Conservation (phyloP, 1,140 invertebrate genomes). For the Sitodiplosis mosellana region DNA sequence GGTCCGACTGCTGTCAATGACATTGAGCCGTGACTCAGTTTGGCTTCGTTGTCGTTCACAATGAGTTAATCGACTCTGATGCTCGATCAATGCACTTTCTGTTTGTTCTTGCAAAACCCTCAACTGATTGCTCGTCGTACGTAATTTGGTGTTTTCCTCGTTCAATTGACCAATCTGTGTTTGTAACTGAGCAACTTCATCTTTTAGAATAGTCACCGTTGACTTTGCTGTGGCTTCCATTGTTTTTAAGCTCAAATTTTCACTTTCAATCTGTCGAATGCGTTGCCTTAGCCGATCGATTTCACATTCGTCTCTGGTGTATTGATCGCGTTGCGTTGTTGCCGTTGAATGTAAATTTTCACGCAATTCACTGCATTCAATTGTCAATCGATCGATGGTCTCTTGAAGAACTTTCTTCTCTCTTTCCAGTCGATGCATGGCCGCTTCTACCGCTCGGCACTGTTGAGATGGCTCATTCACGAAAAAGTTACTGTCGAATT, state of each 20-base stretch:
- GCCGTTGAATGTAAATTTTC: constrained; percentile 14
- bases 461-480: background rate
- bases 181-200: constrained; percentile 14
- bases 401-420: constrained; percentile 17
- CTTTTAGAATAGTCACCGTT: constrained; percentile 13
- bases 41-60: constrained; percentile 14
- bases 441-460: constrained; percentile 12
- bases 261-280: constrained; percentile 13
- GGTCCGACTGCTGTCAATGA: constrained; percentile 14
- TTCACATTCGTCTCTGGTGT: constrained; percentile 11
- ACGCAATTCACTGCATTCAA: constrained; percentile 15
- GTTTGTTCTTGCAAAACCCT: constrained; percentile 21
- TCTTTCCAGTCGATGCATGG: constrained; percentile 14
- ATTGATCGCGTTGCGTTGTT: constrained; percentile 14
- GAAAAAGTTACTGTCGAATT: background rate
- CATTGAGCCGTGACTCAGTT: constrained; percentile 12
- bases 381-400: constrained; percentile 18
- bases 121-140: constrained; percentile 13
- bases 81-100: constrained; percentile 17
- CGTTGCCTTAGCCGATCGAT: constrained; percentile 13
- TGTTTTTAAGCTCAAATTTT: constrained; percentile 15
- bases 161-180: constrained; percentile 8
- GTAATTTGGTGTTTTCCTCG: constrained; percentile 10
- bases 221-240: constrained; percentile 15
- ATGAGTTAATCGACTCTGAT: constrained; percentile 14